Base-by-base conservation (phyloP, 2,113 vertebrate genomes). In the Prietella phreatophila region DNA sequence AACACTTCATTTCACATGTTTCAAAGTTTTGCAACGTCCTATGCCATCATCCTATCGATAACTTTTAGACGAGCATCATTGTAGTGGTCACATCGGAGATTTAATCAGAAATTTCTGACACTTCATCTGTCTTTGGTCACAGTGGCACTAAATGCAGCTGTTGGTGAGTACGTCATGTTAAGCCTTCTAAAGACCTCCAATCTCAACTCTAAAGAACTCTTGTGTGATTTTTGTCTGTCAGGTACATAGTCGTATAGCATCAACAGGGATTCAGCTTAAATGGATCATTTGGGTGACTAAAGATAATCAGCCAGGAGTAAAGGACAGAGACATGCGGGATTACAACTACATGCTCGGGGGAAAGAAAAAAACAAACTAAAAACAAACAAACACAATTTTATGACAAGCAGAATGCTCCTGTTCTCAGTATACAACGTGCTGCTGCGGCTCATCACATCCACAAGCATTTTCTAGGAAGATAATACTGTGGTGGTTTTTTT, bases 381-480 rank as follows among this genome's bases (percentile, higher is more conserved):
- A 56, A 56, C 4, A 56, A 56, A 30, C 1, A 13, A 39, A 9
- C 10, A 60, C 5, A 5, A 39, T 14, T 82, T 82, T 60, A 58
- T 25, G 55, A 71, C 33, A 84, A 30, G 15, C 42, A 13, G 58
- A 82, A 78, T 27, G 87, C 56, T 75, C 19, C 53, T 17, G 65
- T 67, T 88, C 27, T 80, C 76, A 53, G 82, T 47, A 84, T 73
- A 75, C 30, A 55, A 73, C 63, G 65, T 86, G 76, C 82, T 20
- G 20, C 8, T 50, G 39, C 58, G 87, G 60, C 50, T 85, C 87
- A 88, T 76, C 78, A 89, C 67, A 80, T 82, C 69, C 61, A 47
- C 30, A 63, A 71, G 63, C 50, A 85, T 50, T 80, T 85, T 67
- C 75, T n/a, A n/a, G 17, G 27, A 85, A 30, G 65, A 82, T 33